Evolutionary conservation across 2,888 invertebrate species (phyloP).

Genomic region (Cephonodes hylas): DNA sequence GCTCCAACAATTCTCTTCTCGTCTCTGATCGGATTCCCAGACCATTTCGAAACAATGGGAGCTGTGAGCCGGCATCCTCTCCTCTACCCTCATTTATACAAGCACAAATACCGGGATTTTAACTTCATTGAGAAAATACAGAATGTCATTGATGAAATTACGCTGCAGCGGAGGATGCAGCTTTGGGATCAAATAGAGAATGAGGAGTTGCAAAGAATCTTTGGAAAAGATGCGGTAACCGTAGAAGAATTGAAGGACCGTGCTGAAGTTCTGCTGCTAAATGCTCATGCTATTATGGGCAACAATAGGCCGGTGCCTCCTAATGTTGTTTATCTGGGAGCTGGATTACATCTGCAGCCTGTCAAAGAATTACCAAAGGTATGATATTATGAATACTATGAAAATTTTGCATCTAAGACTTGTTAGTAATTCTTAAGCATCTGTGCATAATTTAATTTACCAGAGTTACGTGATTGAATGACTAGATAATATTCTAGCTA

Average conservation of each 20-base stretch:
- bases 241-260: background rate
- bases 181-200: background rate
- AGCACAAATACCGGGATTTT: background rate
- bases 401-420: too few relatives aligned
- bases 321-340: background rate
- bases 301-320: conserved; percentile 6
- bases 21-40: background rate
- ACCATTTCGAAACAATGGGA: conserved; percentile 3
- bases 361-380: conserved; percentile 6
- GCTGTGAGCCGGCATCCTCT: conserved; percentile 2
- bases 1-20: conserved; percentile 10
- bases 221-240: background rate
- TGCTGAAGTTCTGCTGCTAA: background rate
- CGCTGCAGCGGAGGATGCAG: background rate
- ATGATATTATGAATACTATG: background rate
- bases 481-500: too few relatives aligned
- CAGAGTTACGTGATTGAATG: too few relatives aligned
- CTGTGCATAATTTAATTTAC: too few relatives aligned
- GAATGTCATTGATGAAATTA: background rate
- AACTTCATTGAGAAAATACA: background rate
- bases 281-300: background rate
- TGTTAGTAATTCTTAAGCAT: too few relatives aligned
- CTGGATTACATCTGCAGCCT: background rate
- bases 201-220: background rate
- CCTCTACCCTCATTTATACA: background rate